Percentiles rank a stretch among this genome's conserved stretches.
phyloP scores from a whole-genome alignment of 2,113 vertebrate genomes.

The Puffinus mauretanicus region DNA sequence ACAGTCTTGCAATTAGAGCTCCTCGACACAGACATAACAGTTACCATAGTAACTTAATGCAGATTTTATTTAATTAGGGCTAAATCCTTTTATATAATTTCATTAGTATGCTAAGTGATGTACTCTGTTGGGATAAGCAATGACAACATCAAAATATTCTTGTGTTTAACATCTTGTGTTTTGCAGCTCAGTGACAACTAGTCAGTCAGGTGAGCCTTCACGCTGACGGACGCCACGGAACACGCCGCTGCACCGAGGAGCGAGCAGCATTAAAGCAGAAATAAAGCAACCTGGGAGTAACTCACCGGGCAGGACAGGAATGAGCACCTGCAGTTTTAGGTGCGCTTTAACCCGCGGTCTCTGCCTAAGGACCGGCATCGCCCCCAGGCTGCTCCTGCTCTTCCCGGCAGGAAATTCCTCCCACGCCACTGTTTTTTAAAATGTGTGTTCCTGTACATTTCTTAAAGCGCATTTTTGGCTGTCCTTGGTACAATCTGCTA shows the following conservation, averaged over 20 bases:
- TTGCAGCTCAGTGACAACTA: not conserved
- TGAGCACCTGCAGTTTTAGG: accelerated
- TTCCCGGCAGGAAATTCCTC: not conserved
- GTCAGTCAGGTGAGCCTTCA: not conserved
- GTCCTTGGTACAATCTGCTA: not conserved
- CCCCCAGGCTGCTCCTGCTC: not conserved
- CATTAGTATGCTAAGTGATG: not conserved
- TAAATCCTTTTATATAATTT: not conserved
- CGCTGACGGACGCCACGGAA: not conserved
- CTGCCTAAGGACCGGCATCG: not conserved
- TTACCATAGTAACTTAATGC: constrained; percentile 43
- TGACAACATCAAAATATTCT: not conserved
- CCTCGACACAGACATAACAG: not conserved
- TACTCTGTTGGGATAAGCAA: not conserved
- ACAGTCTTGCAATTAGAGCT: not conserved
- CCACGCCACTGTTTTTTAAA: accelerated
- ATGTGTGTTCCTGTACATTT: not conserved
- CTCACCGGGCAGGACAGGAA: accelerated
- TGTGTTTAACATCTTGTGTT: not conserved
- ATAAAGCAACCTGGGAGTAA: not conserved
- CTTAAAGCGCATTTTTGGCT: not conserved
- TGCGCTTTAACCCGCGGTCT: accelerated
- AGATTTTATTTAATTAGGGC: not conserved
- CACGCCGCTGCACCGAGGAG: accelerated
- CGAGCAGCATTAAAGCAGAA: accelerated